These are phyloP conservation scores for Spizaetus ornatus DNA, from an alignment of 2,113 vertebrate genomes.

Conservation along the genomic window DNA sequence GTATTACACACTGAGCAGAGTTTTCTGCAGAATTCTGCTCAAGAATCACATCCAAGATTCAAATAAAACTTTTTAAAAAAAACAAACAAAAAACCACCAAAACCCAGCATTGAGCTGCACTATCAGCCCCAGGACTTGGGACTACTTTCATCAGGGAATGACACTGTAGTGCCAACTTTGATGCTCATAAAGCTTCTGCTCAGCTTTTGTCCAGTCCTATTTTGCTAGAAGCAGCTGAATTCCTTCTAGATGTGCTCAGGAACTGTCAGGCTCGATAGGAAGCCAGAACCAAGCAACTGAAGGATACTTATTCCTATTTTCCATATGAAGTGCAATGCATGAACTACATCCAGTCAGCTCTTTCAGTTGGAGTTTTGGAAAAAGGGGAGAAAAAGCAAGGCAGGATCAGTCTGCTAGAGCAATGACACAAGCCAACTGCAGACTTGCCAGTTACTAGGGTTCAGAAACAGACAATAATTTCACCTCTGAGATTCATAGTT, in stretches of 20 bases:
- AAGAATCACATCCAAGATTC: background rate
- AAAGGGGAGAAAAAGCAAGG: background rate
- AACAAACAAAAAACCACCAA: background rate
- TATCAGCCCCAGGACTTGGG: background rate
- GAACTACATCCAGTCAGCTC: background rate
- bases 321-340: background rate
- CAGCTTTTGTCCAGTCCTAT: background rate
- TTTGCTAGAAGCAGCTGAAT: background rate
- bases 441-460: background rate
- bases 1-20: background rate
- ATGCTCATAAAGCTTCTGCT: background rate
- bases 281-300: background rate
- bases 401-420: background rate
- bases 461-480: background rate
- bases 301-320: background rate
- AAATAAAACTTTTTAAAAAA: background rate
- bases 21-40: background rate
- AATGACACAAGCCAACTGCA: background rate
- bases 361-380: background rate
- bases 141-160: background rate
- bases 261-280: background rate
- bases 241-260: background rate
- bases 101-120: background rate
- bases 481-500: background rate
- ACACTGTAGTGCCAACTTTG: background rate